Conservation (phyloP, 2,113 vertebrate species). For the Bos indicus region DNA sequence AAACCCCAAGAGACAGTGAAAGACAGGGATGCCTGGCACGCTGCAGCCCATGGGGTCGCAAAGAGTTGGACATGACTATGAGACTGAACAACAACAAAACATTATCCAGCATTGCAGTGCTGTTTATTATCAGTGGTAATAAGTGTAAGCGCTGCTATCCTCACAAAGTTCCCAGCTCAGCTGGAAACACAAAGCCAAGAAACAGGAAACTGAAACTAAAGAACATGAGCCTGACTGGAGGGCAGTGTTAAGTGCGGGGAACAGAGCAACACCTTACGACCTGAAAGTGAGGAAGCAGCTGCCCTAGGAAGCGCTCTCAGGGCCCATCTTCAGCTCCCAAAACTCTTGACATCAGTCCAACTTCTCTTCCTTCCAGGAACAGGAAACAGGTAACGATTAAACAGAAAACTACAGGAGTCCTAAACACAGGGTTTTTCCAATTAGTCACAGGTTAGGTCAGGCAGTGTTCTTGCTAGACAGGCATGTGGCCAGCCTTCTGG, state of each 20-base stretch:
- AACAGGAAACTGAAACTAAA: neutral
- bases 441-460: slow-evolving; percentile 45
- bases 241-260: neutral
- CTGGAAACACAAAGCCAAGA: neutral
- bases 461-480: neutral
- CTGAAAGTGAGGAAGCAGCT: neutral
- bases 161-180: neutral
- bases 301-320: accelerated
- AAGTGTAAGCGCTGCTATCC: neutral
- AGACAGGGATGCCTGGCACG: neutral
- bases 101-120: neutral
- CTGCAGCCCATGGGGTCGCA: neutral
- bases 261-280: neutral
- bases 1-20: neutral
- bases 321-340: neutral
- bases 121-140: accelerated
- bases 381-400: slow-evolving; percentile 34
- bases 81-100: neutral
- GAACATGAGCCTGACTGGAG: neutral
- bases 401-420: neutral
- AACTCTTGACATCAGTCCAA: accelerated
- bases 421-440: neutral
- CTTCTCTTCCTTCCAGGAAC: slow-evolving; percentile 55
- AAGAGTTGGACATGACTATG: neutral
- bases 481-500: neutral